Conservation (phyloP, 2,888 invertebrate genomes). For the Drosophila buzzatii region DNA sequence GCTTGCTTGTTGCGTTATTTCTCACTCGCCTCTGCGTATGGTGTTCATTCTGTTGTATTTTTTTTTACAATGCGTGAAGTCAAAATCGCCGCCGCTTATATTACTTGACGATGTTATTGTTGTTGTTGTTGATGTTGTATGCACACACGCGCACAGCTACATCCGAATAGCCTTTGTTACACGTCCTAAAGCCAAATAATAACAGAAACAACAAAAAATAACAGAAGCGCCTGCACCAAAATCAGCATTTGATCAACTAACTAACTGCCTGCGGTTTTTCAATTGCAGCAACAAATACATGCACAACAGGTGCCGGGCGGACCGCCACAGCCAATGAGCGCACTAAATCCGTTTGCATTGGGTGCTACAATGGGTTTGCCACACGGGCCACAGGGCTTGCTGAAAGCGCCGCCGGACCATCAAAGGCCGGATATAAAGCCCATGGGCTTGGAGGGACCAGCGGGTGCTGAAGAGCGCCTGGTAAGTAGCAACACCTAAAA, state of each 20-base stretch:
- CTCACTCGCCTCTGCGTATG: slow-evolving; percentile 37
- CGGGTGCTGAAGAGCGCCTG: slow-evolving; percentile 87
- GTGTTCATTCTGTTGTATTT: slow-evolving; percentile 28
- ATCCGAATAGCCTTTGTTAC: slow-evolving; percentile 51
- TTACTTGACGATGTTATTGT: slow-evolving; percentile 60
- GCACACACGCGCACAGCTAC: slow-evolving; percentile 57
- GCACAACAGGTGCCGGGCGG: slow-evolving; percentile 92
- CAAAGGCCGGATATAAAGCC: slow-evolving; percentile 85
- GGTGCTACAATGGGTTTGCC: slow-evolving; percentile 85
- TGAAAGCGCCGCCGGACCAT: slow-evolving; percentile 85
- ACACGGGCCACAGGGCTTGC: slow-evolving; percentile 85
- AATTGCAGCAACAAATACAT: slow-evolving; percentile 94
- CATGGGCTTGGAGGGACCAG: slow-evolving; percentile 86
- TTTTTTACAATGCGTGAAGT: slow-evolving; percentile 19
- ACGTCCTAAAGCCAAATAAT: slow-evolving; percentile 45
- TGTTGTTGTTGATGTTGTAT: slow-evolving; percentile 54
- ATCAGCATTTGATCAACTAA: slow-evolving; percentile 22
- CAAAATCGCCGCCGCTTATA: slow-evolving; percentile 47
- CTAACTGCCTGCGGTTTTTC: slow-evolving; percentile 17
- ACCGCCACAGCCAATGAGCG: slow-evolving; percentile 86
- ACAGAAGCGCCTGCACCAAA: slow-evolving; percentile 16
- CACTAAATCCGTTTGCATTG: slow-evolving; percentile 85
- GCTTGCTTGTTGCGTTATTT: slow-evolving; percentile 70
- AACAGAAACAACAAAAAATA: slow-evolving; percentile 35
- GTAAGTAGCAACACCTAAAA: slow-evolving; percentile 80